These are phyloP conservation scores for Oreochromis aureus DNA, from an alignment of 2,113 vertebrate genomes.

Conservation along the genomic window DNA sequence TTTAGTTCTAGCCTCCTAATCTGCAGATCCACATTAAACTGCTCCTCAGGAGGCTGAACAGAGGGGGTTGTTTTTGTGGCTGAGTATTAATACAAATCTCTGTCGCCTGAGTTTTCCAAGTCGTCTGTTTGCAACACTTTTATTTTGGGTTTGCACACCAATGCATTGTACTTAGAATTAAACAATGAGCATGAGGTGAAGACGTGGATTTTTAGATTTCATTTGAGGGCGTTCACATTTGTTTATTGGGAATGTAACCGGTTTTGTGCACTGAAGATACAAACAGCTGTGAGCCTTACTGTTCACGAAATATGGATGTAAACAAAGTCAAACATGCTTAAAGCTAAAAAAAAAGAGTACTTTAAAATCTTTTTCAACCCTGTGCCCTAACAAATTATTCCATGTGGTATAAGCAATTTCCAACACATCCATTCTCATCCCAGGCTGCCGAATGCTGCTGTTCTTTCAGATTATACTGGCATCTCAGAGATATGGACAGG, in stretches of 20 bases:
- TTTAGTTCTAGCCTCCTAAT: slow-evolving; percentile 47
- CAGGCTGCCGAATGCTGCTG: not conserved
- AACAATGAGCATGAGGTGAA: not conserved
- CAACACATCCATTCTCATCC: not conserved
- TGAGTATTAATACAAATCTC: not conserved
- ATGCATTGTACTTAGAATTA: not conserved
- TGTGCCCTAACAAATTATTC: not conserved
- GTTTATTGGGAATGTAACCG: not conserved
- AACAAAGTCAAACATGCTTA: not conserved
- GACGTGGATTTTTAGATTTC: not conserved
- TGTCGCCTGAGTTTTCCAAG: not conserved
- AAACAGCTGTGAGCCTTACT: not conserved
- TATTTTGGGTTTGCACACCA: not conserved
- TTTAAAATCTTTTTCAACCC: not conserved
- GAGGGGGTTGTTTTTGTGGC: not conserved
- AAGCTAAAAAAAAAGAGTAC: not conserved
- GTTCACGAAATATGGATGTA: not conserved
- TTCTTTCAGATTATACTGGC: not conserved
- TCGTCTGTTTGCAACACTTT: not conserved
- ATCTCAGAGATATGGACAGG: not conserved
- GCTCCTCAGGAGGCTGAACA: slow-evolving; percentile 13
- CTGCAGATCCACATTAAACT: slow-evolving; percentile 48
- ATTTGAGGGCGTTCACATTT: not conserved
- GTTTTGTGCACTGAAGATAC: not conserved
- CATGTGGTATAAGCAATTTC: not conserved